Evolutionary conservation across 2,113 vertebrate species (phyloP), one percentile per base, ranked within the genome.

Genomic region (Apus apus): DNA sequence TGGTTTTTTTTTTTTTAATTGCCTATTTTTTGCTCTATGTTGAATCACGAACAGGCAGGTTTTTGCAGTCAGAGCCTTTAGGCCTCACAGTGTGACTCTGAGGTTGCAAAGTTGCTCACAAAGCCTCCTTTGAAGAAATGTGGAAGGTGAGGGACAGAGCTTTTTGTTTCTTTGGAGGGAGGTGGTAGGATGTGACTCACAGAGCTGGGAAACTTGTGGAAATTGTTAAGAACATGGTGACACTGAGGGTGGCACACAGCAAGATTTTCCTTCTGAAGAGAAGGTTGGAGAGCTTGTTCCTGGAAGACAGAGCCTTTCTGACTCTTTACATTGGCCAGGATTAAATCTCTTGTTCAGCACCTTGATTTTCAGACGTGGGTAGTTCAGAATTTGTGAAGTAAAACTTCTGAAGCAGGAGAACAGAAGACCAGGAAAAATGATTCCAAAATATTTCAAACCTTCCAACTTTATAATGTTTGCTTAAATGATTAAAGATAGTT

Each of bases 401-500:
- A 77, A 89, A 56, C 34, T 81, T 84, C 56, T 25, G 57, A 77
- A 71, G 51, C 20, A 87, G 60, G 7, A 1, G 12, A 84, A 77
- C 8, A 53, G 21, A 73, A 71, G 18, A 18, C 13, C 14, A 32
- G 34, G 15, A 5, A 22, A 46, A 74, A 76, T 68, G 18, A 0
- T 1, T 2, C 15, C 53, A 29, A 40, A 15, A 30, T 78, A 64
- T 71, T 91, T 96, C n/a, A 67, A 74, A 34, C 19, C 74, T 36
- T 58, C 27, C 53, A 11, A 36, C 13, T 56, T 56, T 32, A 73
- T 34, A 70, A 27, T 75, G 62, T 74, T 43, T 60, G 16, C 38
- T 86, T 90, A 57, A 71, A 70, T 79, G 54, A 73, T 77, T 80
- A 62, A 73, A 75, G 79, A 77, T 90, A 60, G 40, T 93, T 93